Evolutionary conservation across 2,888 invertebrate species (phyloP).

Genomic region (Neocrepidodera transversa): DNA sequence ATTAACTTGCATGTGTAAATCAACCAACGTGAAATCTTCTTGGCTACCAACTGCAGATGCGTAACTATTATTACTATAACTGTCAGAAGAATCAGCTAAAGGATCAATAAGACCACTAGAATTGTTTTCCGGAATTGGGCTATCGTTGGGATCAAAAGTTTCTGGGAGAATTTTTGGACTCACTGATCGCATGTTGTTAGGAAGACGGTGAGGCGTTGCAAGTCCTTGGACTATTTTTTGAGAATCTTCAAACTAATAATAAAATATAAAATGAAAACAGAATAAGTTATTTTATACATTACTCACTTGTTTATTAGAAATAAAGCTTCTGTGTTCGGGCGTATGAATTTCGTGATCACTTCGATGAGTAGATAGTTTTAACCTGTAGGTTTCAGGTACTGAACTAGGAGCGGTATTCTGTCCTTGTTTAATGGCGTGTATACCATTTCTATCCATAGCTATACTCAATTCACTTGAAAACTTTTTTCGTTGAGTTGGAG

Average conservation of each 20-base stretch:
- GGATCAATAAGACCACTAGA: conserved; percentile 42
- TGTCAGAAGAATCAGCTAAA: conserved; percentile 71
- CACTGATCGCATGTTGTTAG: conserved; percentile 44
- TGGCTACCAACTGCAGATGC: conserved; percentile 92
- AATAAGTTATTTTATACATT: background rate
- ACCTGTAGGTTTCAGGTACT: conserved; percentile 51
- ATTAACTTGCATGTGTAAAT: conserved; percentile 88
- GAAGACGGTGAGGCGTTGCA: conserved; percentile 56
- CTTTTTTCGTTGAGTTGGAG: conserved; percentile 60
- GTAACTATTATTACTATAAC: conserved; percentile 84
- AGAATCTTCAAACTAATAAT: conserved; percentile 48
- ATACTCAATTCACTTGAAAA: conserved; percentile 68
- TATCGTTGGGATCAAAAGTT: conserved; percentile 26
- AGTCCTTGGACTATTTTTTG: conserved; percentile 55
- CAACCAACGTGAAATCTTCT: conserved; percentile 90
- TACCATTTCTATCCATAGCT: conserved; percentile 57
- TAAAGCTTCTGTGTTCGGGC: conserved; percentile 64
- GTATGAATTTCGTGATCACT: conserved; percentile 71
- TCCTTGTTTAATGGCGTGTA: conserved; percentile 51
- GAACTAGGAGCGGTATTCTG: conserved; percentile 51
- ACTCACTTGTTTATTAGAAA: conserved; percentile 42
- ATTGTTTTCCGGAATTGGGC: conserved; percentile 23
- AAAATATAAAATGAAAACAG: background rate
- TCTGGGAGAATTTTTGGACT: conserved; percentile 41
- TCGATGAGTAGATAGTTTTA: conserved; percentile 64